Conservation (phyloP, 2,888 invertebrate genomes). For the Lypha dubia region DNA sequence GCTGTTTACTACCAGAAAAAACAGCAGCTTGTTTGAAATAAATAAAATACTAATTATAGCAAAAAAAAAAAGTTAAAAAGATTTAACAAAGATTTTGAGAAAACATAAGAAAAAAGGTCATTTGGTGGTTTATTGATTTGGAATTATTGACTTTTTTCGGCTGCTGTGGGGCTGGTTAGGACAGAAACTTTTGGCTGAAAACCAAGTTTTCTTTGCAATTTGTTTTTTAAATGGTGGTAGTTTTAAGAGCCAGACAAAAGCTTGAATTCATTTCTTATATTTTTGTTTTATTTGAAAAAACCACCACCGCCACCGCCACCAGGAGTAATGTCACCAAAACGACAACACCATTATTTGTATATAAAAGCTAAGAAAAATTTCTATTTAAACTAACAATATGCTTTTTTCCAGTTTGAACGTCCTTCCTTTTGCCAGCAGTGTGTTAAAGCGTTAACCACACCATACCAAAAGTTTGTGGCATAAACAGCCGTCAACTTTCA, state of each 20-base stretch:
- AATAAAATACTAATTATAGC: constrained; percentile 51
- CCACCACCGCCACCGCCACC: constrained; percentile 45
- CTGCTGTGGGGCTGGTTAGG: too few relatives aligned
- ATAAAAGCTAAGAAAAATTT: constrained; percentile 29
- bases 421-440: constrained; percentile 48
- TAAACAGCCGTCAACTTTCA: constrained; percentile 64
- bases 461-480: constrained; percentile 64
- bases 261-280: constrained; percentile 25
- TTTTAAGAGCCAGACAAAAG: constrained; percentile 23
- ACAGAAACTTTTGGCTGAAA: constrained; percentile 6
- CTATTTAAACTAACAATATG: constrained; percentile 68
- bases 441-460: constrained; percentile 66
- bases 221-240: constrained; percentile 44
- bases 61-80: constrained; percentile 38
- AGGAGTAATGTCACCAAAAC: constrained; percentile 69
- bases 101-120: too few relatives aligned
- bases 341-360: constrained; percentile 47
- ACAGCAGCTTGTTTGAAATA: constrained; percentile 8
- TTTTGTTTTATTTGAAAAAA: constrained; percentile 37
- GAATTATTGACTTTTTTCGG: constrained; percentile 44
- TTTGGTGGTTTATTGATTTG: constrained; percentile 27
- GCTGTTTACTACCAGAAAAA: constrained; percentile 36
- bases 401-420: constrained; percentile 38
- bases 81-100: constrained; percentile 28
- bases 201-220: not conserved